Percentiles rank a stretch among this genome's conserved stretches.
These are phyloP conservation scores for Torymus aiolomorphi DNA, from an alignment of 2,888 invertebrate species.

Conservation along the genomic window DNA sequence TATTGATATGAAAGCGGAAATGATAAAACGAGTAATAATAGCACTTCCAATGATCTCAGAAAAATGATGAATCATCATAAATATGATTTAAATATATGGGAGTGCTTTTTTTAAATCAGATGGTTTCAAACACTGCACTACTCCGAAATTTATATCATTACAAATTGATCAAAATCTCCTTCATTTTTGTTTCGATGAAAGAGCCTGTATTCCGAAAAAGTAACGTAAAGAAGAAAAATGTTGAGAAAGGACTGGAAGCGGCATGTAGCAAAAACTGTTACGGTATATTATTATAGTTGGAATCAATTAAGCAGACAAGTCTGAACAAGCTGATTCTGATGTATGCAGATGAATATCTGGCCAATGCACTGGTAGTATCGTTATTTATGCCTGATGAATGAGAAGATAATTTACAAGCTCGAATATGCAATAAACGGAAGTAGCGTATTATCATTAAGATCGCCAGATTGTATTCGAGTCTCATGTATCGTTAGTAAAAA, in stretches of 20 bases:
- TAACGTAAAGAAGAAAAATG: neutral
- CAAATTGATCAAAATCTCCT: no score
- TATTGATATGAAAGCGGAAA: slow-evolving; percentile 60
- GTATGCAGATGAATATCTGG: slow-evolving; percentile 54
- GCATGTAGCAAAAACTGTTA: slow-evolving; percentile 30
- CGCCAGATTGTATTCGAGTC: slow-evolving; percentile 31
- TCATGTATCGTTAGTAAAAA: slow-evolving; percentile 38
- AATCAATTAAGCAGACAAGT: slow-evolving; percentile 55
- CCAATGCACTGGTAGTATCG: slow-evolving; percentile 44
- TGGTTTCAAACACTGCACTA: no score
- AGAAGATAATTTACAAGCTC: slow-evolving; percentile 53
- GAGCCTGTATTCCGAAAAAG: no score
- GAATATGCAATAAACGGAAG: slow-evolving; percentile 53
- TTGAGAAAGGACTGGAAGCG: neutral
- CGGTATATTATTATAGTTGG: slow-evolving; percentile 38
- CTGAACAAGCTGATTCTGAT: slow-evolving; percentile 51
- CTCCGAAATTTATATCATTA: no score
- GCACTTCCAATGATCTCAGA: slow-evolving; percentile 64
- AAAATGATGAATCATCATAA: slow-evolving; percentile 64
- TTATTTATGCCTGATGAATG: slow-evolving; percentile 56
- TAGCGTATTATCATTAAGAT: slow-evolving; percentile 54
- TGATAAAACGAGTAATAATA: slow-evolving; percentile 61
- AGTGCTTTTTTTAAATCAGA: neutral
- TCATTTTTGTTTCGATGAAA: no score
- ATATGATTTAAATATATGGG: neutral